A percentile compares a stretch with the other conserved stretches of the same genome.
Evolutionary conservation across 1,140 invertebrate species (phyloP).

Genomic region (Triops longicaudatus): DNA sequence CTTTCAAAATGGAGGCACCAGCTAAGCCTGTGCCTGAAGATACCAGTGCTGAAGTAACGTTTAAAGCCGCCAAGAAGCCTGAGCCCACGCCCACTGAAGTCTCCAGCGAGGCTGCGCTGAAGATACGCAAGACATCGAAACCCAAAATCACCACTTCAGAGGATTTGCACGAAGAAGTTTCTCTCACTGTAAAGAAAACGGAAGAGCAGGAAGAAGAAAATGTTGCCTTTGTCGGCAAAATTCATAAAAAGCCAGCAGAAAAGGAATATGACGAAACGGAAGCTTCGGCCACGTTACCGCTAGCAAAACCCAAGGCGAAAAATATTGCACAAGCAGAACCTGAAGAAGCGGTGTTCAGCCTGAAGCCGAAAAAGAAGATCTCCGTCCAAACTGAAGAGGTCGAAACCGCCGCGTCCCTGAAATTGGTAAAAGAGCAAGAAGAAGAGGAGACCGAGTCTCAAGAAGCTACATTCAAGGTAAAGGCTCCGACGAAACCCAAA

Average conservation of each 20-base stretch:
- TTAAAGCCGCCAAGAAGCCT: constrained; percentile 19
- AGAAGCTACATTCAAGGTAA: constrained; percentile 19
- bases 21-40: neutral
- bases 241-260: neutral
- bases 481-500: constrained; percentile 21
- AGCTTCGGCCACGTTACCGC: constrained; percentile 29
- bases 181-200: neutral
- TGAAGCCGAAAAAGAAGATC: constrained; percentile 28
- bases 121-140: constrained; percentile 18
- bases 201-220: neutral
- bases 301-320: constrained; percentile 36
- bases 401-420: constrained; percentile 42
- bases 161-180: neutral
- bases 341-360: constrained; percentile 27
- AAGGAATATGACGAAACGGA: constrained; percentile 19
- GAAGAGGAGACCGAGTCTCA: constrained; percentile 24
- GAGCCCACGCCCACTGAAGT: constrained; percentile 16
- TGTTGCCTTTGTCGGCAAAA: neutral
- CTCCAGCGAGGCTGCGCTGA: constrained; percentile 11
- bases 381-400: constrained; percentile 15
- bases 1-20: neutral
- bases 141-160: neutral
- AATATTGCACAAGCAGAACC: constrained; percentile 18
- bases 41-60: neutral
- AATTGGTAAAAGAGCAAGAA: constrained; percentile 30